Base-by-base conservation (phyloP, 53 echinoderm and acorn worm genomes). In the Stichopus horrens region DNA sequence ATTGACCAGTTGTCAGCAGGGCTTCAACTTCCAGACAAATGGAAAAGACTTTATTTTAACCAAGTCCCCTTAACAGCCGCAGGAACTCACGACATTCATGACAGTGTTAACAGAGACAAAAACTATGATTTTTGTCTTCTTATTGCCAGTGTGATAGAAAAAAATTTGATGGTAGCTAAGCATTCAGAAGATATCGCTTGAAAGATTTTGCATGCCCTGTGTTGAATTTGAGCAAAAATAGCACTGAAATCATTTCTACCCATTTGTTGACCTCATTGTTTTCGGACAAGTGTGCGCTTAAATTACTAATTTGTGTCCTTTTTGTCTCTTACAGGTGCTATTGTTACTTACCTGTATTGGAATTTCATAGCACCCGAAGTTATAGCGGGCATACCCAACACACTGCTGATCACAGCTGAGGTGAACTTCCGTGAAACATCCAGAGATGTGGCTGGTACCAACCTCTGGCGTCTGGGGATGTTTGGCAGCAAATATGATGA, bases 401-500 rank as follows among this genome's bases (percentile, higher is more conserved):
- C 90, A 13, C 92, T 96, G 23, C 74, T 74, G 73, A 86, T 96
- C 73, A 91, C 89, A 51, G 94, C 93, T 5, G 59, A 82, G 8
- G 94, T 92, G 18, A 91, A 88, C 86, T 96, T 93, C 53, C 92
- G 88, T 9, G 55, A 80, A 16, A 83, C 83, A 11, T 88, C 91
- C 57, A 53, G 67, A 7, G 71, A 90, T 74, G 92, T 99, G 11
- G 77, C 86, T 37, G 99, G 99, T 23, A 91, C 68, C 18, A 93
- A 93, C n/a, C 89, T 99, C 5, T 99, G 99, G 99, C 79, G 94
- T 13, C 92, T 96, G 5, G 93, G 92, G 21, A 87, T 96, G 75
- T 99, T 85, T 60, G 96, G 96, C 23, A 94, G 94, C 74, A 90
- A 83, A 55, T 88, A 92, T 52, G 58, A 13, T 0, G 71, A 93